Conservation (phyloP, 2,113 vertebrate species). For the Romanogobio albipinnatus region DNA sequence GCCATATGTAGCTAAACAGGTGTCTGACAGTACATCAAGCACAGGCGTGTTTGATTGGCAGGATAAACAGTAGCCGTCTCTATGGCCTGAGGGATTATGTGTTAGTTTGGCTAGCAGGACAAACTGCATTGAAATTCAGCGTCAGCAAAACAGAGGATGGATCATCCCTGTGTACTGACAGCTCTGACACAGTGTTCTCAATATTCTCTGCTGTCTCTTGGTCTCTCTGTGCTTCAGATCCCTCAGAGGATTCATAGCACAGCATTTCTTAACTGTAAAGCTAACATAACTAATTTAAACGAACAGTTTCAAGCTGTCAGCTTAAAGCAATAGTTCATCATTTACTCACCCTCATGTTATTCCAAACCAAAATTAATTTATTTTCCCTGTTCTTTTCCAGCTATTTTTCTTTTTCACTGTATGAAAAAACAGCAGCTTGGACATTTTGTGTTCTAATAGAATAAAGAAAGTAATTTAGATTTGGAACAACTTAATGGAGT, state of each 20-base stretch:
- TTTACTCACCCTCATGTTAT: background rate
- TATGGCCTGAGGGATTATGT: conserved; percentile 65
- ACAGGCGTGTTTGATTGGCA: conserved; percentile 3
- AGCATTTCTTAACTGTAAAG: background rate
- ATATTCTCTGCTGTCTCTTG: background rate
- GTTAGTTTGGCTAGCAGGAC: conserved; percentile 65
- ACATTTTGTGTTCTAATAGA: background rate
- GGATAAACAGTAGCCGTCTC: conserved; percentile 14
- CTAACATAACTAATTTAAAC: conserved; percentile 11
- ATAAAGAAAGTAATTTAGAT: background rate
- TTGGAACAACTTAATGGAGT: background rate
- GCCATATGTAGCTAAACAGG: background rate
- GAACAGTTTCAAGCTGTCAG: background rate
- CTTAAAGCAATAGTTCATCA: background rate
- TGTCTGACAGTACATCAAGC: background rate
- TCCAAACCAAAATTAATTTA: background rate
- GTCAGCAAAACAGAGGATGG: conserved; percentile 71
- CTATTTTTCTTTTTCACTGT: background rate
- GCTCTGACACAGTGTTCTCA: conserved; percentile 12
- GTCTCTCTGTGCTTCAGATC: background rate
- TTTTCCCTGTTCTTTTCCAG: background rate
- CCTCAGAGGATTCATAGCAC: background rate
- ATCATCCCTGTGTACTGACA: conserved; percentile 19
- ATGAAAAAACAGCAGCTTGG: background rate
- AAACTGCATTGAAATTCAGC: conserved; percentile 56